Evolutionary conservation across 1,140 invertebrate genomes (phyloP).

Genomic region (Drosophila prosaltans): DNA sequence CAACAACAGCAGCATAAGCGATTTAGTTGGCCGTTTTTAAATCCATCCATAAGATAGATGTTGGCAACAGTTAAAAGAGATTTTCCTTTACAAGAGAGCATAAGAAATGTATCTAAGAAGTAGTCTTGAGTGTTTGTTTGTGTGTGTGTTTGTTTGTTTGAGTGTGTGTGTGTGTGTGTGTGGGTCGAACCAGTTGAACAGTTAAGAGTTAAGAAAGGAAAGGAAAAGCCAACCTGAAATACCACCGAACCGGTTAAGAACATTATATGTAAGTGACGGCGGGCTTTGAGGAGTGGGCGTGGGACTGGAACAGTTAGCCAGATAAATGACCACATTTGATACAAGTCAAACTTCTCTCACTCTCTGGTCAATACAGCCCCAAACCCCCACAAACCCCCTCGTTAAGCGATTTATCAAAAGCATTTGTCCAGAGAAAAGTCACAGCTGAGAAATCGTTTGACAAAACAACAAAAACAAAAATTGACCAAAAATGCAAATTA

Average conservation of each 20-base stretch:
- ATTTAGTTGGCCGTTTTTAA: constrained; percentile 42
- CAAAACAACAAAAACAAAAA: constrained; percentile 16
- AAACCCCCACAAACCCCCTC: neutral
- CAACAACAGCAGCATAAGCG: constrained; percentile 36
- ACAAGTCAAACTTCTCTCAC: constrained; percentile 24
- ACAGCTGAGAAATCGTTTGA: constrained; percentile 27
- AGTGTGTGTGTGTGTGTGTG: neutral
- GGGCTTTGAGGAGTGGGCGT: constrained; percentile 23
- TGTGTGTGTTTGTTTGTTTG: neutral
- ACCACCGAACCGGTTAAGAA: constrained; percentile 9
- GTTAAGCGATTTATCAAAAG: constrained; percentile 7
- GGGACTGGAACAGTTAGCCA: constrained; percentile 48
- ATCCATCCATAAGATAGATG: constrained; percentile 22
- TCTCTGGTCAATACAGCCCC: constrained; percentile 2
- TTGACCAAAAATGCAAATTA: constrained; percentile 51
- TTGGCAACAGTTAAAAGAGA: constrained; percentile 9
- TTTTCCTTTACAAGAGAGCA: constrained; percentile 2
- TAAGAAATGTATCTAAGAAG: constrained; percentile 11
- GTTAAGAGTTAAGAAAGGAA: constrained; percentile 9
- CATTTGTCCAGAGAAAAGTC: constrained; percentile 3
- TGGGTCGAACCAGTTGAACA: constrained; percentile 10
- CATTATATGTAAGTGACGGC: neutral
- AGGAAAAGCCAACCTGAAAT: constrained; percentile 12
- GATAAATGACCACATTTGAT: constrained; percentile 49
- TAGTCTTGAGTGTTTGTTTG: neutral